phyloP scores from a whole-genome alignment of 2,888 invertebrate genomes.

The Eupithecia subfuscata region DNA sequence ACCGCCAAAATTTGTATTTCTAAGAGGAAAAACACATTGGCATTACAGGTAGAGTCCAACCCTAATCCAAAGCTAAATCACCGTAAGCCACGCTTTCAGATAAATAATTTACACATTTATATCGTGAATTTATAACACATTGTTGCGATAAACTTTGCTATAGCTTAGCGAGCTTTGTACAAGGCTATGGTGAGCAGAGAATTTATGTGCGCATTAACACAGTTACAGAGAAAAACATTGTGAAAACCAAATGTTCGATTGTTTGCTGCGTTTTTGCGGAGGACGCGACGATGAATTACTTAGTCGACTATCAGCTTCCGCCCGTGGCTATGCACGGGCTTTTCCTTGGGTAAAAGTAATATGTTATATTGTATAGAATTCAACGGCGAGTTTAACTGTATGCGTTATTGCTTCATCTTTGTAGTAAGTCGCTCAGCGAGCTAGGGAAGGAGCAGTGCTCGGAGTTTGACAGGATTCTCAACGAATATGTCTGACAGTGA shows the following conservation, averaged over 20 bases:
- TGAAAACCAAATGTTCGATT: conserved; percentile 4
- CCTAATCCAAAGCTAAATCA: conserved; percentile 42
- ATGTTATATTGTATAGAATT: no score
- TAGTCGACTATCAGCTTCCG: background rate
- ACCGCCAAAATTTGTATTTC: background rate
- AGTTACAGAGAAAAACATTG: conserved; percentile 6
- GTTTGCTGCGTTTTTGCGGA: background rate
- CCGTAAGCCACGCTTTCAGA: conserved; percentile 41
- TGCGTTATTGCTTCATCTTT: background rate
- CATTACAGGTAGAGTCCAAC: background rate
- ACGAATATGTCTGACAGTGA: background rate
- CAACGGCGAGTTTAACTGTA: no score
- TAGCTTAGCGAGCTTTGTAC: conserved; percentile 15
- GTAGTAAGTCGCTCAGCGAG: background rate
- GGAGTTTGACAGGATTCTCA: background rate
- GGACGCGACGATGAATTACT: background rate
- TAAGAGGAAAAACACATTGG: background rate
- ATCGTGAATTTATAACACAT: conserved; percentile 15
- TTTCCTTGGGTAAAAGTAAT: background rate
- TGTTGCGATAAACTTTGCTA: conserved; percentile 12
- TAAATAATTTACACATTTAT: conserved; percentile 41
- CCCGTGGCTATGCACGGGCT: no score
- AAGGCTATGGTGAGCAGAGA: conserved; percentile 1
- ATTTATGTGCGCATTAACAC: conserved; percentile 11
- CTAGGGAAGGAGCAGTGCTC: background rate